Evolutionary conservation across 2,113 vertebrate genomes (phyloP).

Genomic region (Spea multiplicata): DNA sequence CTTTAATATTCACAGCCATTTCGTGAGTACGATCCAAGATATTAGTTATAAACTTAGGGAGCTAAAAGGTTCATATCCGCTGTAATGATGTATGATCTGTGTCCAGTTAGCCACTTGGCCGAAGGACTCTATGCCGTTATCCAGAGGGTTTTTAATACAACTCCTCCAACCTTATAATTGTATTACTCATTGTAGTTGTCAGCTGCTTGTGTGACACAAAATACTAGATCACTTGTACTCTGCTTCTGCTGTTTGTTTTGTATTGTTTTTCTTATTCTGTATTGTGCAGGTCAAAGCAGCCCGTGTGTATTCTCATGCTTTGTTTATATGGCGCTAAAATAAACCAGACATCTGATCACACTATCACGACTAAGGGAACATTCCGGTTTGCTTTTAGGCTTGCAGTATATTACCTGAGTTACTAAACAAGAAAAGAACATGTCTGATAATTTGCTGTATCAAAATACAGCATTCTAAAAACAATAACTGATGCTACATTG

Average conservation of each 20-base stretch:
- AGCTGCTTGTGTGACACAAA: neutral
- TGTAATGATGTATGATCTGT: too few species aligned
- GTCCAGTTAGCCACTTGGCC: too few species aligned
- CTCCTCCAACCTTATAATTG: too few species aligned
- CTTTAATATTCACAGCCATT: too few species aligned
- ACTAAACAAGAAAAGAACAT: slow-evolving; percentile 58
- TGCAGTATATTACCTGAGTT: slow-evolving; percentile 73
- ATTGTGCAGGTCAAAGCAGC: neutral
- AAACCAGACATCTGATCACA: neutral
- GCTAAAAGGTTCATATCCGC: too few species aligned
- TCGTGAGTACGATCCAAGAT: too few species aligned
- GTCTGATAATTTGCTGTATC: neutral
- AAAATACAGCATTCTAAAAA: neutral
- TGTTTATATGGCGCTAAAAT: neutral
- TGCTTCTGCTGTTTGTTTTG: neutral
- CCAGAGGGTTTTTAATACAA: too few species aligned
- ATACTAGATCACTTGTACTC: neutral
- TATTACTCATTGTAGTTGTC: too few species aligned
- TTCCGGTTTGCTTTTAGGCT: slow-evolving; percentile 61
- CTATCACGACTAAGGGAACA: slow-evolving; percentile 47
- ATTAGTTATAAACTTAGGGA: too few species aligned
- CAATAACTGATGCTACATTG: slow-evolving; percentile 61
- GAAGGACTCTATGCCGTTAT: too few species aligned
- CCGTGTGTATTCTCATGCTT: neutral
- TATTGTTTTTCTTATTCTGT: neutral